Evolutionary conservation across 2,797 vertebrate genomes (phyloP).

Genomic region (Rhincodon typus): DNA sequence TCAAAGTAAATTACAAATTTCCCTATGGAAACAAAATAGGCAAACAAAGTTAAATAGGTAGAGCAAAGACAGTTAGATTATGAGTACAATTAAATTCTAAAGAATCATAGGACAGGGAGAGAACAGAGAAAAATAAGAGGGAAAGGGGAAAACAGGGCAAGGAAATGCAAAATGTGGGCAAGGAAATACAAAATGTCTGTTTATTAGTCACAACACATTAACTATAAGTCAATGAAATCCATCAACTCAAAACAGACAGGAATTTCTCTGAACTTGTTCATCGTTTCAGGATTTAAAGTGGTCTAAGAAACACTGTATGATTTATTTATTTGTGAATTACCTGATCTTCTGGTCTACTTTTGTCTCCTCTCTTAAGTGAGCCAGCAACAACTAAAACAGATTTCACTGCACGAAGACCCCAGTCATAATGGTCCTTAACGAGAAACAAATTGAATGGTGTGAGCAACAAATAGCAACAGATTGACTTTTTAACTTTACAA

Average conservation of each 20-base stretch:
- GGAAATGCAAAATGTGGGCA: background rate
- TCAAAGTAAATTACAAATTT: background rate
- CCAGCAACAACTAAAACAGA: slow-evolving; percentile 72
- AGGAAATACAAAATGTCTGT: background rate
- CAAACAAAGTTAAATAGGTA: background rate
- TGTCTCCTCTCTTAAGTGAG: slow-evolving; percentile 62
- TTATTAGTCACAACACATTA: background rate
- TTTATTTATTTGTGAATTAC: slow-evolving; percentile 46
- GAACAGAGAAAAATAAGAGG: background rate
- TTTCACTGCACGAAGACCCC: slow-evolving; percentile 67
- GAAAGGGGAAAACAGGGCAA: background rate
- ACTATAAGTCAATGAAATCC: background rate
- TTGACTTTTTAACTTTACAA: background rate
- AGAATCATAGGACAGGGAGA: background rate
- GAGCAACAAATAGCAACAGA: background rate
- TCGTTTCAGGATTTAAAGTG: background rate
- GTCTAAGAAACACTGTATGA: background rate
- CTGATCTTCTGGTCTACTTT: slow-evolving; percentile 66
- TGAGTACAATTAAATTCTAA: background rate
- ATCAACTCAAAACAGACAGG: background rate
- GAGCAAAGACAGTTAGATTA: background rate
- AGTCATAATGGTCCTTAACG: slow-evolving; percentile 69
- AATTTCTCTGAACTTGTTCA: background rate
- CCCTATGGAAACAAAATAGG: background rate
- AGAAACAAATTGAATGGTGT: background rate